Base-by-base conservation (phyloP, 2,113 vertebrate species). In the Saguinus imperator region DNA sequence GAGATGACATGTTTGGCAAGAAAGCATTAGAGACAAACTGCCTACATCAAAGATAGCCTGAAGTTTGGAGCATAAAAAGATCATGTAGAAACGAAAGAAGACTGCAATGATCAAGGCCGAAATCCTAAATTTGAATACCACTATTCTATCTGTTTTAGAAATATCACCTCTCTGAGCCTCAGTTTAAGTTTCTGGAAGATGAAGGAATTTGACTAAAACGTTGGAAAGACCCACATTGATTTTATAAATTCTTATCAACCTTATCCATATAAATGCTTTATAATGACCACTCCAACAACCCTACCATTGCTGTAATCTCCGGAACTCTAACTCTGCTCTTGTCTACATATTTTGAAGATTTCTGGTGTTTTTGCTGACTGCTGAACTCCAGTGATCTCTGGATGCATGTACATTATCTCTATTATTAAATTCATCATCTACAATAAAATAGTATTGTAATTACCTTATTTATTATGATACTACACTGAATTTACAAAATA, bases 341-440 rank as follows among this genome's bases (percentile, higher is more conserved):
- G 23, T 25, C 55, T 61, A 85, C 37, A 35, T 0, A 35, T 13
- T 57, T 29, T 45, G 7, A 68, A 61, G 17, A 57, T 35, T 21
- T 7, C 2, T 8, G 45, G 1, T 68, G 45, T 12, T 68, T 50
- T 43, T 76, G 50, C 45, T 93, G 93, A 48, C 48, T 5, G 8
- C 20, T 89, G 48, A 79, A 80, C 29, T 35, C 14, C 27, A 82
- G 35, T 13, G 85, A 79, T 27, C 21, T 5, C 12, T 50, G 43
- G 84, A 73, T 40, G 21, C 6, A 11, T 9, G 8, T 21, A 37
- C 11, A 52, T 66, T 91, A 57, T n/a, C 52, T 90, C 12, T 48
- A 82, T 61, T 75, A 96, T 68, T 87, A 52, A 85, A 91, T 89
- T 76, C 37, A 96, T 20, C 72, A 77, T 50, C 35, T 88, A 88